These are phyloP conservation scores for Acanthococcus lagerstroemiae DNA, from an alignment of 2,888 invertebrate genomes.

Conservation along the genomic window DNA sequence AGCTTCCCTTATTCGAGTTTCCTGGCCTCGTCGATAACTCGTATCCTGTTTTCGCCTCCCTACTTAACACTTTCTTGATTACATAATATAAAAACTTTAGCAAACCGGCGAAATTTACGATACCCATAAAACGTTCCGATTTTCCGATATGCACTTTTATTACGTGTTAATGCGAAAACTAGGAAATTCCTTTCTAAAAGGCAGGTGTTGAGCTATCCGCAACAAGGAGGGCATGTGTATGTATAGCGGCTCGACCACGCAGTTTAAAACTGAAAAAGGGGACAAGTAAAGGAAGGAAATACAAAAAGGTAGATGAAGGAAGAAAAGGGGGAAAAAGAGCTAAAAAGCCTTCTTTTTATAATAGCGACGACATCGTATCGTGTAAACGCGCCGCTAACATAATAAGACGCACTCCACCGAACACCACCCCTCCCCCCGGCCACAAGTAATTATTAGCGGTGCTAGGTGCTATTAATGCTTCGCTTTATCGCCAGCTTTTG, in stretches of 20 bases:
- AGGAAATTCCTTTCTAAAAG: conserved; percentile 1
- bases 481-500: neutral
- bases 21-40: too few relatives aligned
- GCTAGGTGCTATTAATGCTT: conserved; percentile 13
- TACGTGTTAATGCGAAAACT: neutral
- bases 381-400: conserved; percentile 15
- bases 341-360: conserved; percentile 4
- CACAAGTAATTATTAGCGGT: conserved; percentile 7
- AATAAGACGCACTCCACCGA: conserved; percentile 11
- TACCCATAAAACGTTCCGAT: neutral
- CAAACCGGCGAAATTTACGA: neutral
- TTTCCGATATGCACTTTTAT: neutral
- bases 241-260: conserved; percentile 17
- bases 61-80: neutral
- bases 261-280: conserved; percentile 2
- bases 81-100: neutral
- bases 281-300: neutral
- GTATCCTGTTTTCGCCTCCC: neutral
- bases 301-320: neutral
- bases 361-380: conserved; percentile 10
- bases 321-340: neutral
- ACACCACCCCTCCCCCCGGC: neutral
- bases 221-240: conserved; percentile 6
- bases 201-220: conserved; percentile 8
- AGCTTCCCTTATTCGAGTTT: too few relatives aligned